These are phyloP conservation scores for Exaiptasia diaphana DNA, from an alignment of 64 coral and sea anemone genomes.

Conservation along the genomic window DNA sequence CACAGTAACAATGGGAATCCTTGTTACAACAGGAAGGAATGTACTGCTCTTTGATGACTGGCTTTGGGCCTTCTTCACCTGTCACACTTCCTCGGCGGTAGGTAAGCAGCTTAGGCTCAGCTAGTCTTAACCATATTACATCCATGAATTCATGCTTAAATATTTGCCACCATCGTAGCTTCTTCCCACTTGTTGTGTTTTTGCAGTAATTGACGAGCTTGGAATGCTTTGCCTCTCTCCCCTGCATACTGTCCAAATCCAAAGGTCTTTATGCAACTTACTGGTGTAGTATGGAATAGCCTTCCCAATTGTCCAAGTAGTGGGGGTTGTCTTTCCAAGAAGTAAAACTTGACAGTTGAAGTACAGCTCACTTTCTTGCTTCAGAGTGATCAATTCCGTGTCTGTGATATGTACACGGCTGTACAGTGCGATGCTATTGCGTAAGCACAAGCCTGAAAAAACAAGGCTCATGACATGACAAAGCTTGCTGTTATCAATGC, in stretches of 20 bases:
- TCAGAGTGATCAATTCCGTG: background rate
- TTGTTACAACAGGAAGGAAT: background rate
- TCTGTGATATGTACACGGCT: background rate
- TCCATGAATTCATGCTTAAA: slow-evolving; percentile 41
- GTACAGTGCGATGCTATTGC: slow-evolving; percentile 10
- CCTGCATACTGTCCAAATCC: slow-evolving; percentile 24
- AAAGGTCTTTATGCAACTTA: background rate
- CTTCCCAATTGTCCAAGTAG: slow-evolving; percentile 20
- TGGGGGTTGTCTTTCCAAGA: background rate
- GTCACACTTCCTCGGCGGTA: slow-evolving; percentile 13
- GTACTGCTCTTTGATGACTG: slow-evolving; percentile 23
- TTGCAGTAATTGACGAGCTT: slow-evolving; percentile 16
- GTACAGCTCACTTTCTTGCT: background rate
- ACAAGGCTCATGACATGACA: background rate
- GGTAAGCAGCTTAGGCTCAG: background rate
- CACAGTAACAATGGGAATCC: background rate
- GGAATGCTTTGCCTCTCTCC: slow-evolving; percentile 23
- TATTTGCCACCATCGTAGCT: slow-evolving; percentile 7
- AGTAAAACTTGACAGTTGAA: slow-evolving; percentile 7
- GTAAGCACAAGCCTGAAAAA: slow-evolving; percentile 17
- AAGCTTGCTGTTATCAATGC: background rate
- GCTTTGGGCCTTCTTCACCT: slow-evolving; percentile 7
- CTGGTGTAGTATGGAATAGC: slow-evolving; percentile 4
- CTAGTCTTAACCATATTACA: slow-evolving; percentile 12
- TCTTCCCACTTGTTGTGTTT: slow-evolving; percentile 33